Evolutionary conservation across 2,113 vertebrate species (phyloP).

Genomic region (Hyla sarda): DNA sequence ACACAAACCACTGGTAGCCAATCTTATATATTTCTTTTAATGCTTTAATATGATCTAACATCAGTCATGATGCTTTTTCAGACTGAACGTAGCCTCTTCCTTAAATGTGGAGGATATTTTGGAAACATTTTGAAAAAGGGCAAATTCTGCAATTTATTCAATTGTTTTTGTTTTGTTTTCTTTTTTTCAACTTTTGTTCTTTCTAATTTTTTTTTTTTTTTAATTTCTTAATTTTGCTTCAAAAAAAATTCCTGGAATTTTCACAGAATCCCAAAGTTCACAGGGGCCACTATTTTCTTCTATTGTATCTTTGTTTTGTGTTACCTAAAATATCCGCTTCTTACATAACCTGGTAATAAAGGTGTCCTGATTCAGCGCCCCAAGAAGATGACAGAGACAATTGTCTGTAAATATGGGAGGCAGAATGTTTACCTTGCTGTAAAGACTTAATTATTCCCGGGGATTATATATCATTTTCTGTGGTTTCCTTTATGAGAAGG

Average conservation of each 20-base stretch:
- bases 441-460: constrained; percentile 15
- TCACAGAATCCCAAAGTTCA: no score
- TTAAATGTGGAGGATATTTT: no score
- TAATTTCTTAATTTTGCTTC: neutral
- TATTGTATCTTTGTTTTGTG: neutral
- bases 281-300: neutral
- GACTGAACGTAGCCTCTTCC: no score
- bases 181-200: no score
- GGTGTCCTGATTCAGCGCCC: neutral
- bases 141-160: no score
- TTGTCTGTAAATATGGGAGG: constrained; percentile 32
- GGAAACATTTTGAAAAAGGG: no score
- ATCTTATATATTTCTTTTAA: no score
- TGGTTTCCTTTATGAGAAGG: constrained; percentile 25
- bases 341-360: neutral
- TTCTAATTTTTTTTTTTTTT: neutral
- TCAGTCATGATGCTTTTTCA: no score
- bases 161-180: no score
- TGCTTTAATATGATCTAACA: no score
- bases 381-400: neutral
- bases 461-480: constrained; percentile 24
- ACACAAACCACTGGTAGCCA: no score
- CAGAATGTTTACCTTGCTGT: neutral
- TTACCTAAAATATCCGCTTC: neutral
- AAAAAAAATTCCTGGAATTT: neutral